A percentile compares a stretch with the other conserved stretches of the same genome.
Conservation (phyloP, 2,888 invertebrate species). For the Zygothrica quintamaculata region DNA sequence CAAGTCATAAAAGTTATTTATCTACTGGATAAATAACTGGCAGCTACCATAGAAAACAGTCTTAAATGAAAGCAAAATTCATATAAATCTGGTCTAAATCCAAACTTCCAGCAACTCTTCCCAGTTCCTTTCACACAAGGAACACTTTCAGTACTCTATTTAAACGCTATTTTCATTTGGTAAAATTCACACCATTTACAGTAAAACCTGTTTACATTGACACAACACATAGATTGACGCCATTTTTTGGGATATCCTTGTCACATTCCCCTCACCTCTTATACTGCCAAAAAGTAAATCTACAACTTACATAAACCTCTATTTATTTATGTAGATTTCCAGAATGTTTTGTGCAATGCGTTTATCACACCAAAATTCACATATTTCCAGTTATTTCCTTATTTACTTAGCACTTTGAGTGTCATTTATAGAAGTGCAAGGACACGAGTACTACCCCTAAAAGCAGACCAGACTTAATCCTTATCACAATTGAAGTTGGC, state of each 20-base stretch:
- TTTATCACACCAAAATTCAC: constrained; percentile 60
- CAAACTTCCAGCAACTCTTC: too few species aligned
- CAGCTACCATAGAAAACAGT: too few species aligned
- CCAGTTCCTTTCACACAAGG: too few species aligned
- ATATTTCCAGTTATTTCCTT: constrained; percentile 58
- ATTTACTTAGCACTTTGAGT: constrained; percentile 74
- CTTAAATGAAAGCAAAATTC: too few species aligned
- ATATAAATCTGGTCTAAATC: too few species aligned
- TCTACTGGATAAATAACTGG: too few species aligned
- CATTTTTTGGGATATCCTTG: constrained; percentile 25
- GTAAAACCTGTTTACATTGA: background rate
- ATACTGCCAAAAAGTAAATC: constrained; percentile 3
- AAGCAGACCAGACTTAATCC: constrained; percentile 74
- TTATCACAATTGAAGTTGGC: constrained; percentile 55
- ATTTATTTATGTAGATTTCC: constrained; percentile 26
- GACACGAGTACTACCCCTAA: background rate
- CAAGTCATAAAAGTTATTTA: too few species aligned
- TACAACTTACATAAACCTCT: constrained; percentile 24
- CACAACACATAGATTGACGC: too few species aligned
- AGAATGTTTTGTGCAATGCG: constrained; percentile 28
- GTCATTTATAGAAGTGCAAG: too few species aligned
- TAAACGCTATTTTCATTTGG: too few species aligned
- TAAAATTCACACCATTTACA: background rate
- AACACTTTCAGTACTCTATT: too few species aligned
- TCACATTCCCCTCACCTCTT: constrained; percentile 5